phyloP scores from a whole-genome alignment of 2,797 vertebrate genomes.

The Lemur catta region DNA sequence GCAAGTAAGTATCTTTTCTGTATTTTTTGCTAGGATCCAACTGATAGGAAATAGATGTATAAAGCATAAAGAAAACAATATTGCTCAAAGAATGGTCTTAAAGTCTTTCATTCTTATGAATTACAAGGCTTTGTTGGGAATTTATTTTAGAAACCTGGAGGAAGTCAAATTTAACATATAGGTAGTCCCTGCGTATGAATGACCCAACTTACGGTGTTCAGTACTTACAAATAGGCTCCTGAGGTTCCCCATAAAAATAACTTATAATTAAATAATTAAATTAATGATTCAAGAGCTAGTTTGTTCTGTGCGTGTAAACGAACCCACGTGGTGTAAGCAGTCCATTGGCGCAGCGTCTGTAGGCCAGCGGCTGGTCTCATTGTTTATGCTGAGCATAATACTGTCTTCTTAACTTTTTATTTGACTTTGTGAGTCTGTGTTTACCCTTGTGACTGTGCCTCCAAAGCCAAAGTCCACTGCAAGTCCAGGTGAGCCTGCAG shows the following conservation, averaged over 20 bases:
- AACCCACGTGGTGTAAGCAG: background rate
- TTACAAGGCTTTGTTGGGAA: background rate
- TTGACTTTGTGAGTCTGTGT: background rate
- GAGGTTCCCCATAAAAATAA: background rate
- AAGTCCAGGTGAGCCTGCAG: background rate
- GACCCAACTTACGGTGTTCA: background rate
- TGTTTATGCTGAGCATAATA: background rate
- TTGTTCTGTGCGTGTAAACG: background rate
- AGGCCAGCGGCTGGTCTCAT: background rate
- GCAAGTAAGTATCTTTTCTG: conserved; percentile 89
- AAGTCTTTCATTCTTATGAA: background rate
- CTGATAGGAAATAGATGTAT: background rate
- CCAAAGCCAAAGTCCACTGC: background rate
- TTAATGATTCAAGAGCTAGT: background rate
- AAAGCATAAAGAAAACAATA: background rate
- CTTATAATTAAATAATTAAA: background rate
- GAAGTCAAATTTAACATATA: background rate
- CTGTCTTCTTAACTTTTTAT: background rate
- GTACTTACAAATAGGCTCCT: background rate
- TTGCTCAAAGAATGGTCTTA: background rate
- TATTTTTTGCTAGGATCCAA: background rate
- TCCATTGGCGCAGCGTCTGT: background rate
- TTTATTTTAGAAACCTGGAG: conserved; percentile 11
- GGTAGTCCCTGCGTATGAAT: background rate
- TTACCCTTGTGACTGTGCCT: background rate